Conservation (phyloP, 2,113 vertebrate species). For the Zingel zingel region DNA sequence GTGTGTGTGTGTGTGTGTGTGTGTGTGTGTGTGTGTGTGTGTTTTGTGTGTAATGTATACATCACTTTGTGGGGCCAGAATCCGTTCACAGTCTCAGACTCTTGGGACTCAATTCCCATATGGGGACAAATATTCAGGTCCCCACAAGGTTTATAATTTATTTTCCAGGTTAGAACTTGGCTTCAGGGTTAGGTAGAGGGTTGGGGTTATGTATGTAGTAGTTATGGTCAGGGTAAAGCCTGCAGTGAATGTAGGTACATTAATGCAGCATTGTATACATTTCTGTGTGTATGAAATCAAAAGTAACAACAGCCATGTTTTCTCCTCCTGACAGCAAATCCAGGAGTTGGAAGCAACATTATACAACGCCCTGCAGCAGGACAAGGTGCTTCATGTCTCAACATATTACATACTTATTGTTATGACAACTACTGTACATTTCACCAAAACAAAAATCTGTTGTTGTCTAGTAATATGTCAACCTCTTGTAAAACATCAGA, state of each 20-base stretch:
- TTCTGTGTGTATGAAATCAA: not conserved
- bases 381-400: conserved; percentile 82
- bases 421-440: not conserved
- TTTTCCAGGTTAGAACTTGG: not conserved
- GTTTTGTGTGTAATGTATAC: not conserved
- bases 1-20: not conserved
- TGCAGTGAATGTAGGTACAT: not conserved
- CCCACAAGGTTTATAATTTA: not conserved
- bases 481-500: not conserved
- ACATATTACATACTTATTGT: not conserved
- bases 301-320: not conserved
- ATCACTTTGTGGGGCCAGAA: not conserved
- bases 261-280: not conserved
- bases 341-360: conserved; percentile 98
- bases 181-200: not conserved
- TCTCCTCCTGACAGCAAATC: conserved; percentile 89
- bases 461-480: not conserved
- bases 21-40: not conserved
- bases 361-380: conserved; percentile 98
- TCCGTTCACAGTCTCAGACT: not conserved
- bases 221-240: not conserved
- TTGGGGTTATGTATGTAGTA: not conserved
- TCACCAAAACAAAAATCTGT: not conserved
- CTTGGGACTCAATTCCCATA: not conserved
- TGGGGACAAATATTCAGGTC: not conserved